phyloP scores from a whole-genome alignment of 2,888 invertebrate genomes.

The Tachina lurida region DNA sequence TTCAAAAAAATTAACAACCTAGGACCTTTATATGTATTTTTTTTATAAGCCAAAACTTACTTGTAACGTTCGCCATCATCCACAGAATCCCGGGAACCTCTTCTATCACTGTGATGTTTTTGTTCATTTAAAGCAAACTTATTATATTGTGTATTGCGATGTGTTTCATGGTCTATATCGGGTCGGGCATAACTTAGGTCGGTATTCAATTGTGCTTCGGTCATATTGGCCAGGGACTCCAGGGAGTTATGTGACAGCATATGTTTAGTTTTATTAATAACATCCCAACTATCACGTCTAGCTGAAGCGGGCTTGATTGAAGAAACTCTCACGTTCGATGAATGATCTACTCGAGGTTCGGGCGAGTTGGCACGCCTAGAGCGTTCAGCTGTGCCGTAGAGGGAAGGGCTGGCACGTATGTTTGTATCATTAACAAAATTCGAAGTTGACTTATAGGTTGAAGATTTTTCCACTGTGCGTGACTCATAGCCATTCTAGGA shows the following conservation, averaged over 20 bases:
- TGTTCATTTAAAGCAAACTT: constrained; percentile 83
- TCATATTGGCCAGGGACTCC: constrained; percentile 88
- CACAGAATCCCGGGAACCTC: constrained; percentile 80
- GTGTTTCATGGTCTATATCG: constrained; percentile 86
- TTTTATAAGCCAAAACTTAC: constrained; percentile 67
- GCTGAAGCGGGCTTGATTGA: constrained; percentile 84
- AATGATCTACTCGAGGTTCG: constrained; percentile 84
- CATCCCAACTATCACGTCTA: constrained; percentile 91
- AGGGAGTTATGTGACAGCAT: constrained; percentile 88
- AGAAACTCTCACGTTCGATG: constrained; percentile 86
- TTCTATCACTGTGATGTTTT: constrained; percentile 75
- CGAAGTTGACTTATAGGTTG: constrained; percentile 84
- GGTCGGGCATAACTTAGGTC: constrained; percentile 83
- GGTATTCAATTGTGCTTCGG: constrained; percentile 85
- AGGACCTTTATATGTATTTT: not conserved
- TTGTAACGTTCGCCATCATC: constrained; percentile 80
- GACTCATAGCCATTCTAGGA: constrained; percentile 80
- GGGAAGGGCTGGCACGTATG: constrained; percentile 84
- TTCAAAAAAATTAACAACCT: too few species aligned
- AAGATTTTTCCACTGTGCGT: constrained; percentile 83
- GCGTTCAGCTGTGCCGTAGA: constrained; percentile 82
- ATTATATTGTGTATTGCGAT: constrained; percentile 86
- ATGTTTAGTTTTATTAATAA: constrained; percentile 90
- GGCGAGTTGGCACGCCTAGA: constrained; percentile 85
- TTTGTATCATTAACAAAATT: constrained; percentile 82